These are phyloP conservation scores for Mastomys natalensis DNA, from an alignment of 2,113 vertebrate species.

Conservation along the genomic window DNA sequence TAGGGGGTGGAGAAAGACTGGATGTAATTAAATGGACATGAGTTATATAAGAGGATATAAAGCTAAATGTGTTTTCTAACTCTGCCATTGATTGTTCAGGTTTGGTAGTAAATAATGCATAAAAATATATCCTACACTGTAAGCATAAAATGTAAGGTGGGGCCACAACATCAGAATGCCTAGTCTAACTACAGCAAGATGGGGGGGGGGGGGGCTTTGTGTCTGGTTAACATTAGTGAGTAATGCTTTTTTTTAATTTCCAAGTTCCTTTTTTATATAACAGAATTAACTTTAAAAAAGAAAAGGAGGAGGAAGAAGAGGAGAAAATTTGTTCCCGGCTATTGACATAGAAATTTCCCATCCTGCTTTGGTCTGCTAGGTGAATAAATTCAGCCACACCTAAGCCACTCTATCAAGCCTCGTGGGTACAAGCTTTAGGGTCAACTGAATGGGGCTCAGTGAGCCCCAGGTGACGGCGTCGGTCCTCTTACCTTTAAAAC, in stretches of 20 bases:
- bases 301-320: not conserved
- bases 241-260: not conserved
- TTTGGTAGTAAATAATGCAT: not conserved
- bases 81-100: not conserved
- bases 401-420: not conserved
- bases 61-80: not conserved
- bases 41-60: not conserved
- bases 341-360: not conserved
- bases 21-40: no score
- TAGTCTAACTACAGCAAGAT: not conserved
- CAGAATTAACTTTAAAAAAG: not conserved
- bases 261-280: no score
- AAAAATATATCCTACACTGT: not conserved
- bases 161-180: not conserved
- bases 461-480: not conserved
- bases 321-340: not conserved
- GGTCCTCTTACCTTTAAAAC: not conserved
- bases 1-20: not conserved
- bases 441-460: not conserved
- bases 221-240: not conserved
- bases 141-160: not conserved
- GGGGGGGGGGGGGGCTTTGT: not conserved
- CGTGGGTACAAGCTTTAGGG: not conserved
- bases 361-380: not conserved
- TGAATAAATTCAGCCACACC: not conserved